Percentiles rank a stretch among this genome's conserved stretches.
Evolutionary conservation across 2,797 vertebrate genomes (phyloP).

Genomic region (Chelon labrosus): DNA sequence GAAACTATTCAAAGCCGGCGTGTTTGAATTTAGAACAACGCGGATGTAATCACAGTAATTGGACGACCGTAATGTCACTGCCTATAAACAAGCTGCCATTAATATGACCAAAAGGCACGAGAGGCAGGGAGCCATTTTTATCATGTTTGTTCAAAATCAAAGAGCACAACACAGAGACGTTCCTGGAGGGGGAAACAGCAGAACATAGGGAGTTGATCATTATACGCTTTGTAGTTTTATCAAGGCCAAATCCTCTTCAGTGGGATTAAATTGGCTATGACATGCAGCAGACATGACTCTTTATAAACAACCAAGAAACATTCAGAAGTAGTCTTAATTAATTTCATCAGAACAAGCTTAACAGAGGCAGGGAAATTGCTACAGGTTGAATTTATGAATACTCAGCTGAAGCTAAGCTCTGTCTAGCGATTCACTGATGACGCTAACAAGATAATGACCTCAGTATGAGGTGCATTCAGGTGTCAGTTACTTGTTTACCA

Average conservation of each 20-base stretch:
- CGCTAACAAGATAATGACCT: slow-evolving; percentile 17
- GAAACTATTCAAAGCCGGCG: not conserved
- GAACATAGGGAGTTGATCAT: slow-evolving; percentile 59
- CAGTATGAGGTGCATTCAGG: slow-evolving; percentile 7
- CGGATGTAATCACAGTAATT: slow-evolving; percentile 76
- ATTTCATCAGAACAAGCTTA: slow-evolving; percentile 40
- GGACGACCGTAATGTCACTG: slow-evolving; percentile 49
- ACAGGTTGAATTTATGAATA: slow-evolving; percentile 22
- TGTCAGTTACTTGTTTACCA: slow-evolving; percentile 33
- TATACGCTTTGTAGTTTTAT: slow-evolving; percentile 58
- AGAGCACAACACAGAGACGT: slow-evolving; percentile 56
- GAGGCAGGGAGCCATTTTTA: slow-evolving; percentile 60
- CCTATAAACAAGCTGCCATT: slow-evolving; percentile 59
- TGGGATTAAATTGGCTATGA: slow-evolving; percentile 48
- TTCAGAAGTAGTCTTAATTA: slow-evolving; percentile 28
- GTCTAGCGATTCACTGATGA: not conserved
- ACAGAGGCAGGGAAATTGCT: not conserved
- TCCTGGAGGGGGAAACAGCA: slow-evolving; percentile 53
- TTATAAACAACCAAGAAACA: slow-evolving; percentile 30
- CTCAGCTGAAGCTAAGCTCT: not conserved
- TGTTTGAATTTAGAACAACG: slow-evolving; percentile 45
- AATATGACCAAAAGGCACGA: slow-evolving; percentile 59
- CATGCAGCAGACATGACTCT: slow-evolving; percentile 36
- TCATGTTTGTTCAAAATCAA: slow-evolving; percentile 70
- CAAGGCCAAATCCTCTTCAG: slow-evolving; percentile 55